Evolutionary conservation across 2,797 vertebrate species (phyloP).

Genomic region (Falco cherrug): DNA sequence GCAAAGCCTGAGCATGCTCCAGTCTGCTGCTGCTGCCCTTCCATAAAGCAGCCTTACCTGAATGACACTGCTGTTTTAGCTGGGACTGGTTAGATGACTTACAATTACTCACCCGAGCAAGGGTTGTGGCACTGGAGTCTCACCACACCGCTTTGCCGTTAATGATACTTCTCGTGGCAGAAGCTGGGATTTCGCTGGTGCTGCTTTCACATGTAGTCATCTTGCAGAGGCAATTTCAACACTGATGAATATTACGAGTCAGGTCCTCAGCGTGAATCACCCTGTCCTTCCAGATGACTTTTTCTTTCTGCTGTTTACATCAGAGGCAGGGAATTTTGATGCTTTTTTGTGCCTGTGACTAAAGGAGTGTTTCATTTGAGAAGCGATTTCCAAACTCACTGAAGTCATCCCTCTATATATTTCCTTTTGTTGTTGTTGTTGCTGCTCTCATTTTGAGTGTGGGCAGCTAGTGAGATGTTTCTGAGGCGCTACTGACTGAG

Average conservation of each 20-base stretch:
- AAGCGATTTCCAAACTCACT: slow-evolving; percentile 49
- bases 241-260: slow-evolving; percentile 51
- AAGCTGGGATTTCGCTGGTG: slow-evolving; percentile 42
- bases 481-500: neutral
- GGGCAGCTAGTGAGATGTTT: slow-evolving; percentile 3
- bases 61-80: slow-evolving; percentile 14
- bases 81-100: neutral
- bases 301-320: slow-evolving; percentile 71
- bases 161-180: slow-evolving; percentile 35
- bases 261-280: slow-evolving; percentile 56
- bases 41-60: slow-evolving; percentile 19
- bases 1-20: neutral
- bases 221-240: slow-evolving; percentile 50
- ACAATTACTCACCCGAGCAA: neutral
- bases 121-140: slow-evolving; percentile 31
- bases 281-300: slow-evolving; percentile 63
- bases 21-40: neutral
- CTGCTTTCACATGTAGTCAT: slow-evolving; percentile 57
- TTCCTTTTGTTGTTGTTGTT: slow-evolving; percentile 40
- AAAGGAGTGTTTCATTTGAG: slow-evolving; percentile 32
- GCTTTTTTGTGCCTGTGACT: slow-evolving; percentile 38
- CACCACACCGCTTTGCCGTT: neutral
- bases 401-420: slow-evolving; percentile 21
- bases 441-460: neutral
- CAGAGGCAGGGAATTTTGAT: slow-evolving; percentile 59